Evolutionary conservation across 64 coral and sea anemone genomes (phyloP).

Genomic region (Actinia tenebrosa): DNA sequence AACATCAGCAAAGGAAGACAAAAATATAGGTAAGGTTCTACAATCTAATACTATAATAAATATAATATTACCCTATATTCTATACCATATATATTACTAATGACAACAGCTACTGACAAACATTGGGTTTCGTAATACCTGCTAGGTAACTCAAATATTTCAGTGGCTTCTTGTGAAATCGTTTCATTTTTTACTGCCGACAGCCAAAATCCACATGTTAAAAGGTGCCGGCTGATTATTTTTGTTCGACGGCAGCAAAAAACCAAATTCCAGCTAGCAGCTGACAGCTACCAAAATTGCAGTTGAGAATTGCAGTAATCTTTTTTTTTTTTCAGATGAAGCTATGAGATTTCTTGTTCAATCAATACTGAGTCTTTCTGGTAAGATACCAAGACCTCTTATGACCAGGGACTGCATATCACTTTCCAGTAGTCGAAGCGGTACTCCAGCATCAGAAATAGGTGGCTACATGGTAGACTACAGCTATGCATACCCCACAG

Average conservation of each 20-base stretch:
- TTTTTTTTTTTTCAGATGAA: constrained; percentile 39
- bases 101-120: too few relatives aligned
- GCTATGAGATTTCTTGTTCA: constrained; percentile 74
- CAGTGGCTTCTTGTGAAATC: too few relatives aligned
- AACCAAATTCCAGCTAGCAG: too few relatives aligned
- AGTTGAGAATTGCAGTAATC: not conserved
- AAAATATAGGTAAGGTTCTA: constrained; percentile 71
- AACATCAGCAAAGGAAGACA: constrained; percentile 87
- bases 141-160: too few relatives aligned
- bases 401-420: not conserved
- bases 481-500: not conserved
- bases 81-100: too few relatives aligned
- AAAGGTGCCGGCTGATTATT: too few relatives aligned
- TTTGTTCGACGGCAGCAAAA: too few relatives aligned
- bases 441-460: not conserved
- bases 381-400: constrained; percentile 5
- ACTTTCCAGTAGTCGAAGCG: constrained; percentile 16
- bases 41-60: too few relatives aligned
- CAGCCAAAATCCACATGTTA: too few relatives aligned
- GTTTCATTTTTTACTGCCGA: too few relatives aligned
- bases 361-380: constrained; percentile 74
- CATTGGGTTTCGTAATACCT: not conserved
- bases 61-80: too few relatives aligned
- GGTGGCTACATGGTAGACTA: constrained; percentile 47
- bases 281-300: too few relatives aligned